These are phyloP conservation scores for Axis porcinus DNA, from an alignment of 2,113 vertebrate species.

Conservation along the genomic window DNA sequence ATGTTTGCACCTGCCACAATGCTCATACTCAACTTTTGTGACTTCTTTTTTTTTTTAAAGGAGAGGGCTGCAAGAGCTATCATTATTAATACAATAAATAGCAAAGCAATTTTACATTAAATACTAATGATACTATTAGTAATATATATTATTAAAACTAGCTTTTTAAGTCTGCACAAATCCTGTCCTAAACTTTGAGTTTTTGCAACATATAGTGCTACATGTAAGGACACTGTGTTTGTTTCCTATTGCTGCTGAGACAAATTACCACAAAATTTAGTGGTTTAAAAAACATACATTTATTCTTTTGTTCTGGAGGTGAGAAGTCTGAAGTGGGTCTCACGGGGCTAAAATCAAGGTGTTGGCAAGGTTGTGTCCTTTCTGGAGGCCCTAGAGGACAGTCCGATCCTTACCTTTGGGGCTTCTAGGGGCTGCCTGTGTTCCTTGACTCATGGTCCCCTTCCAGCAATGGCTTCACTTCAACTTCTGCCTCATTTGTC, in stretches of 20 bases:
- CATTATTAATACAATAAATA: not conserved
- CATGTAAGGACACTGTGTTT: not conserved
- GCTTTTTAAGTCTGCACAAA: not conserved
- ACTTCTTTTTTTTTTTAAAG: not conserved
- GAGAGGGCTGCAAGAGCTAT: not conserved
- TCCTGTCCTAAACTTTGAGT: not conserved
- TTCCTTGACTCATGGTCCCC: not conserved
- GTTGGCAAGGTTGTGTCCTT: not conserved
- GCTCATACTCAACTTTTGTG: not conserved
- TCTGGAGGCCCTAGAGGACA: not conserved
- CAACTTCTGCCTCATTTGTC: not conserved
- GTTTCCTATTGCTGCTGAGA: not conserved
- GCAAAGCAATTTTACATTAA: not conserved
- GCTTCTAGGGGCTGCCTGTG: not conserved
- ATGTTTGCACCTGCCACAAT: not conserved
- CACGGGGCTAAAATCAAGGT: not conserved
- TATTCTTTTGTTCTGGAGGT: not conserved
- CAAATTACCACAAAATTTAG: not conserved
- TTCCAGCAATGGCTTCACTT: not conserved
- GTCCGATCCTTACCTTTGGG: not conserved
- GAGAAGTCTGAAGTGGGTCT: not conserved
- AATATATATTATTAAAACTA: not conserved
- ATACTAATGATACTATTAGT: not conserved
- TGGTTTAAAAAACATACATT: not conserved
- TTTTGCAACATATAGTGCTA: not conserved